These are phyloP conservation scores for Myocastor coypus DNA, from an alignment of 2,113 vertebrate genomes.

Conservation along the genomic window DNA sequence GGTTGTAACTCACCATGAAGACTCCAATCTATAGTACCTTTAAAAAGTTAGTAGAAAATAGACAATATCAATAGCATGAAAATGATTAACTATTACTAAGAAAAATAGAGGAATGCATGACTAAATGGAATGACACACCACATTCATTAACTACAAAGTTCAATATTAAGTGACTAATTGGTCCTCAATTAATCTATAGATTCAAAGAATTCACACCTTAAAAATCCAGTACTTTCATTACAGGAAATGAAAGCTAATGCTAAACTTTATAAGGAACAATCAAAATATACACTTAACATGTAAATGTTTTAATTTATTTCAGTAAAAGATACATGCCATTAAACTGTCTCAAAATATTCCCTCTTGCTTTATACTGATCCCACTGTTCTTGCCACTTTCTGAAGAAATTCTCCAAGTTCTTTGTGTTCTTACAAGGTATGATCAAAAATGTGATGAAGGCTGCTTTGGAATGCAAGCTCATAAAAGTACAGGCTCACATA, in stretches of 20 bases:
- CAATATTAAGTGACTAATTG: neutral
- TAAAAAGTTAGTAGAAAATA: neutral
- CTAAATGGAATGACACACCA: neutral
- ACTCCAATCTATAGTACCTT: neutral
- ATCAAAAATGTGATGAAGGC: neutral
- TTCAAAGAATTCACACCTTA: neutral
- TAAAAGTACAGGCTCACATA: neutral
- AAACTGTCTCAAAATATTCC: neutral
- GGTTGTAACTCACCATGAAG: neutral
- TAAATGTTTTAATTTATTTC: neutral
- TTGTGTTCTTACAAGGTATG: neutral
- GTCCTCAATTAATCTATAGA: neutral
- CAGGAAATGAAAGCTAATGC: slow-evolving; percentile 19
- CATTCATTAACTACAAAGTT: neutral
- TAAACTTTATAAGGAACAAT: neutral
- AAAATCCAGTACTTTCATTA: neutral
- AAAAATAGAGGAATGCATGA: neutral
- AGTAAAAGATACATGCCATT: neutral
- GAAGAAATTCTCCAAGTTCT: neutral
- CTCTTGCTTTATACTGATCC: neutral
- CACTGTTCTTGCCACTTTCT: neutral
- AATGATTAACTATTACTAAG: neutral
- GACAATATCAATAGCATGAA: neutral
- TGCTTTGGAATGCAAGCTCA: neutral
- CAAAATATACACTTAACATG: neutral